Percentiles rank a stretch among this genome's conserved stretches.
Conservation (phyloP, 1,140 invertebrate genomes). For the Rhagoletis pomonella region DNA sequence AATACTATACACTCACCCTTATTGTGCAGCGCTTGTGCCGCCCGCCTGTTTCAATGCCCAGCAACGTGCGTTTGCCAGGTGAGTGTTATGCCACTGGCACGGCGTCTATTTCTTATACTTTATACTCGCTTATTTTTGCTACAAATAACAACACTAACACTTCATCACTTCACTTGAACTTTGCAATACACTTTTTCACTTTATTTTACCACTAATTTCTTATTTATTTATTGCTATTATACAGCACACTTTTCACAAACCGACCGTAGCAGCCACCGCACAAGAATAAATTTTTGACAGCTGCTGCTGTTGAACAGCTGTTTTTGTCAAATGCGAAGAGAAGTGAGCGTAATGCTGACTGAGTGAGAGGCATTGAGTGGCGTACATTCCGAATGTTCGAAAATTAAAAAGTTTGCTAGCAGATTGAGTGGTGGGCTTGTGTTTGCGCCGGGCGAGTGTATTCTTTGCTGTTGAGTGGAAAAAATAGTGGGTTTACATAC, state of each 20-base stretch:
- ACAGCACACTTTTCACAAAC: conserved; percentile 70
- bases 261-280: conserved; percentile 57
- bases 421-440: neutral
- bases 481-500: conserved; percentile 28
- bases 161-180: neutral
- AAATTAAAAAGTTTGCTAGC: neutral
- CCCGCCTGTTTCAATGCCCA: neutral
- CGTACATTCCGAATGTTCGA: neutral
- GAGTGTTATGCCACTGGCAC: no score
- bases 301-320: conserved; percentile 46
- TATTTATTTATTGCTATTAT: neutral
- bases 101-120: neutral
- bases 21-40: neutral
- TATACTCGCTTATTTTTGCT: no score
- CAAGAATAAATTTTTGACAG: conserved; percentile 24
- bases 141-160: no score
- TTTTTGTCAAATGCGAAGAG: neutral
- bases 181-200: neutral
- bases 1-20: neutral
- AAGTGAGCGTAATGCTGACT: neutral
- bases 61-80: neutral
- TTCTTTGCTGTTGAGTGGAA: neutral
- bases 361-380: neutral
- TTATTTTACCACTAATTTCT: neutral
- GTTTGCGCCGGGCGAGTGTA: neutral